Conservation (phyloP, 2,113 vertebrate species). For the Hylia prasina region DNA sequence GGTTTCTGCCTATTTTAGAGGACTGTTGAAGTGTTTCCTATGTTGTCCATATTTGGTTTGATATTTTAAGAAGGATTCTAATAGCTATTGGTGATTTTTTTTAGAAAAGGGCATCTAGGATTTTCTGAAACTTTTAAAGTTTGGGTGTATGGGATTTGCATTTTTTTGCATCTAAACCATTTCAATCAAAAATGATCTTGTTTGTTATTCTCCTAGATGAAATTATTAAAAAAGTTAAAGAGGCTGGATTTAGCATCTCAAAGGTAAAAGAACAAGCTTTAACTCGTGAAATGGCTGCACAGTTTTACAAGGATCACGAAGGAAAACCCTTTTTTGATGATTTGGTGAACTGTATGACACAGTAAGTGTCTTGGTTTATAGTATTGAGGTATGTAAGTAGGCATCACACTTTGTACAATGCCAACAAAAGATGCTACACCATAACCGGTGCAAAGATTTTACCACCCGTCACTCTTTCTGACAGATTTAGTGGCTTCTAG, state of each 20-base stretch:
- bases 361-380: constrained; percentile 66
- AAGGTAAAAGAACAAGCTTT: constrained; percentile 74
- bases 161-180: background rate
- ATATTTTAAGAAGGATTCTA: background rate
- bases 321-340: constrained; percentile 80
- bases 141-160: background rate
- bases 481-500: background rate
- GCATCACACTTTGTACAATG: background rate
- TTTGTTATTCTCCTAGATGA: constrained; percentile 64
- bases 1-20: background rate
- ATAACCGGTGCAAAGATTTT: background rate
- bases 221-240: constrained; percentile 76
- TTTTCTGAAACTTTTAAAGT: background rate
- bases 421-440: background rate
- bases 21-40: background rate
- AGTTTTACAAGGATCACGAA: constrained; percentile 81
- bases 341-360: constrained; percentile 80
- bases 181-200: background rate
- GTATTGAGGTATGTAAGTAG: background rate
- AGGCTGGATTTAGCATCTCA: constrained; percentile 76
- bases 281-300: constrained; percentile 73
- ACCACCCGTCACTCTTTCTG: background rate
- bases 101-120: background rate
- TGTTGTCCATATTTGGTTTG: background rate
- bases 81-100: background rate